A percentile compares a stretch with the other conserved stretches of the same genome.
Conservation (phyloP, 2,797 vertebrate species). For the Galaxias olidus region DNA sequence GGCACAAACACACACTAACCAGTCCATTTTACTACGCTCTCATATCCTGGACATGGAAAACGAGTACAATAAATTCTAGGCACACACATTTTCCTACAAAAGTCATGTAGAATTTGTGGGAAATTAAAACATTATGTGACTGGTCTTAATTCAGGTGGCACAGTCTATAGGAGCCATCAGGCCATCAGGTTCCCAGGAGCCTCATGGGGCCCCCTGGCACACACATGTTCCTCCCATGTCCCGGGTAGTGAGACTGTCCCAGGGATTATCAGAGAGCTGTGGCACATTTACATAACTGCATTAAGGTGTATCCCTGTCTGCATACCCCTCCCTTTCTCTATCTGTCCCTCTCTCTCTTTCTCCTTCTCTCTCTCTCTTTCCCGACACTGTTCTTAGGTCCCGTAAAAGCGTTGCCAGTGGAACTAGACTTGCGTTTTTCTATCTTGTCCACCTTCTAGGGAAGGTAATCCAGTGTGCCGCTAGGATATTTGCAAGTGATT, state of each 20-base stretch:
- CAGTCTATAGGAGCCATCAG: not conserved
- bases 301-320: slow-evolving; percentile 46
- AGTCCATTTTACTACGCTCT: slow-evolving; percentile 27
- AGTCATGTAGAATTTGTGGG: too few species aligned
- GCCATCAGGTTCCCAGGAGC: slow-evolving; percentile 1
- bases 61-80: slow-evolving; percentile 14
- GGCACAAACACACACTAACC: slow-evolving; percentile 12
- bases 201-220: slow-evolving; percentile 28
- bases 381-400: slow-evolving; percentile 64
- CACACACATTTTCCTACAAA: too few species aligned
- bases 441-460: slow-evolving; percentile 43
- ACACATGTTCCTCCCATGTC: slow-evolving; percentile 61
- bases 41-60: slow-evolving; percentile 2
- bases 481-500: slow-evolving; percentile 58
- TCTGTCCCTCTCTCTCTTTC: slow-evolving; percentile 38
- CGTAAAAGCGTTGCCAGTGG: slow-evolving; percentile 56
- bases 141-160: too few species aligned
- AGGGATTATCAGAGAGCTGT: slow-evolving; percentile 48
- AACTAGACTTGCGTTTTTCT: slow-evolving; percentile 62
- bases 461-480: slow-evolving; percentile 58
- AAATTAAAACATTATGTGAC: too few species aligned
- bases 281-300: slow-evolving; percentile 74
- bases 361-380: slow-evolving; percentile 14
- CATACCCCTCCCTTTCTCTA: slow-evolving; percentile 32
- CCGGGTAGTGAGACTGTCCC: slow-evolving; percentile 29